phyloP scores from a whole-genome alignment of 2,113 vertebrate genomes.

The Notothenia coriiceps region DNA sequence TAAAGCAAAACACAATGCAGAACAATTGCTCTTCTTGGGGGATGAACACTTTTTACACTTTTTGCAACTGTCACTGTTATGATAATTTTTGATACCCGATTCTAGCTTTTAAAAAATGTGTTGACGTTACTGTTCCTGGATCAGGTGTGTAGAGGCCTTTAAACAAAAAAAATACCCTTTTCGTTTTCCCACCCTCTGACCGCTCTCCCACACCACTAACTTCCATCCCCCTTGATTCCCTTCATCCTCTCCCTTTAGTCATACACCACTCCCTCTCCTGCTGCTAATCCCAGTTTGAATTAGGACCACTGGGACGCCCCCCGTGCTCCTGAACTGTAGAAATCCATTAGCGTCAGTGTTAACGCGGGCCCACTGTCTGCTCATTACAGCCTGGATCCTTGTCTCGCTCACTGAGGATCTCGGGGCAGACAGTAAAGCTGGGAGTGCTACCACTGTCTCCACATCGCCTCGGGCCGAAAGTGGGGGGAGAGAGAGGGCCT shows the following conservation, averaged over 20 bases:
- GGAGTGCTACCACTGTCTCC: conserved; percentile 29
- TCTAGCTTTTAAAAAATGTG: no score
- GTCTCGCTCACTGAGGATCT: conserved; percentile 42
- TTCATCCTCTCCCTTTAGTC: conserved; percentile 18
- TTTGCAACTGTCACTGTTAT: no score
- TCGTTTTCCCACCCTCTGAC: neutral
- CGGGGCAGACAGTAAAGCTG: conserved; percentile 27
- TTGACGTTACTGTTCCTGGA: no score
- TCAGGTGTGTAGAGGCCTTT: no score
- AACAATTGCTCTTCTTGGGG: neutral
- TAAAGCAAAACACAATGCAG: neutral
- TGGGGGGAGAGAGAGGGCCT: neutral
- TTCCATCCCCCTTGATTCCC: no score
- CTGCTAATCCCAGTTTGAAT: conserved; percentile 63
- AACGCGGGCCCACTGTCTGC: conserved; percentile 54
- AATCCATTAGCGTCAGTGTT: conserved; percentile 73
- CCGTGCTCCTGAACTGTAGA: conserved; percentile 59
- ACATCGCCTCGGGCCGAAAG: conserved; percentile 22
- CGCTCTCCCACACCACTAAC: neutral
- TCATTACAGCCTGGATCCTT: conserved; percentile 55
- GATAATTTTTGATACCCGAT: no score
- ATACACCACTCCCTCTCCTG: conserved; percentile 9
- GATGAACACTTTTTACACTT: no score
- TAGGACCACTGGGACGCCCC: conserved; percentile 43
- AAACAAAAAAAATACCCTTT: no score